Evolutionary conservation across 2,113 vertebrate genomes (phyloP), one percentile per base, ranked within the genome.

Genomic region (Rhea americana): DNA sequence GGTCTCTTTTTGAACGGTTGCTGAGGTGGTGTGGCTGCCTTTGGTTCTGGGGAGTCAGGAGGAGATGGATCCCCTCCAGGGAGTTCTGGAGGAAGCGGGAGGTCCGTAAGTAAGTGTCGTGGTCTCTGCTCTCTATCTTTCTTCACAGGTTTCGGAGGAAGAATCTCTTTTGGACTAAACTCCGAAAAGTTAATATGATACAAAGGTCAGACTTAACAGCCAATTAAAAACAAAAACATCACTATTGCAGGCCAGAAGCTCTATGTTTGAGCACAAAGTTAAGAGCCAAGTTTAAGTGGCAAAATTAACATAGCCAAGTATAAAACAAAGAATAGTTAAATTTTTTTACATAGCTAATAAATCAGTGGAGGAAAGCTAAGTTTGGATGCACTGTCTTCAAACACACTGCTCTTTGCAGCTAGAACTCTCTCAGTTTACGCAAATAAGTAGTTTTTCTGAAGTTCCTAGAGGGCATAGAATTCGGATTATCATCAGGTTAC

Each of bases 1-100:
- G 99, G 99, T 99, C 99, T 99, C 98, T 99, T 99, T 98, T 99
- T 99, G 93, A 98, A 98, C 45, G 98, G 93, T 83, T 98, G 96
- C 92, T 98, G 98, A 97, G 98, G 98, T 89, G 98, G 98, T 79
- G 98, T 98, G 53, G 97, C 96, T 87, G 98, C 97, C 96, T 98
- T 99, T 95, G 98, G 98, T 92, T 98, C 97, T 28, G 99, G 98
- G 77, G 98, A 99, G 91, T 99, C 98, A 3, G 99, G 99, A 13
- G 99, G 99, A 67, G 99, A 99, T 5, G 98, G 97, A 92, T 99
- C 99, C 41, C 97, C 98, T 70, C 99, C 99, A 22, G 97, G 90
- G 63, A 99, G 98, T 81, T 99, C 98, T 37, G 99, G 99, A 25
- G 99, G 99, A 45, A 99, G 97, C 72, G 99, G 99, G 82, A 99